A percentile compares a stretch with the other conserved stretches of the same genome.
phyloP scores from a whole-genome alignment of 2,797 vertebrate species.

The Thaleichthys pacificus region DNA sequence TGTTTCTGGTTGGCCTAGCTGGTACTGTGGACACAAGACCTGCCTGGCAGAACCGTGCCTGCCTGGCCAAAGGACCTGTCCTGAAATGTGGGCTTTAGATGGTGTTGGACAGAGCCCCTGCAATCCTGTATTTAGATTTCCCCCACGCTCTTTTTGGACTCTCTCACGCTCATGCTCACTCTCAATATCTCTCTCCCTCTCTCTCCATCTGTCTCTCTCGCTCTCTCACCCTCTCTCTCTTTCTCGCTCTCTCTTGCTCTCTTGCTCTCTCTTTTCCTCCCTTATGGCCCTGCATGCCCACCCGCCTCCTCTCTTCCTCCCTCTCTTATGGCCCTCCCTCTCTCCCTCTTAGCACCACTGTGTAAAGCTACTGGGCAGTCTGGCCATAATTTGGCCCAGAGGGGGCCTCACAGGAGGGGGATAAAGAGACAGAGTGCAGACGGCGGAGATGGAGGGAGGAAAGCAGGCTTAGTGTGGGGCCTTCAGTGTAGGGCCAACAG shows the following conservation, averaged over 20 bases:
- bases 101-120: neutral
- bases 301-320: neutral
- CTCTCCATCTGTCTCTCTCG: neutral
- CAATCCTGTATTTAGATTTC: neutral
- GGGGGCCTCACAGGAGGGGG: constrained; percentile 65
- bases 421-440: constrained; percentile 46
- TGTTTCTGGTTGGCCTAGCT: neutral
- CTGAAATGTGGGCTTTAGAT: neutral
- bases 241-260: neutral
- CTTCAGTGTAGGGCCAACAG: constrained; percentile 63
- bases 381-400: constrained; percentile 68
- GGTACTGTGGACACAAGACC: neutral
- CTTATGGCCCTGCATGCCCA: neutral
- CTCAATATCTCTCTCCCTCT: too few relatives aligned
- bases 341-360: constrained; percentile 8
- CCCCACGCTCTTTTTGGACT: neutral
- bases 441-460: constrained; percentile 60
- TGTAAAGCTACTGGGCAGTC: constrained; percentile 68
- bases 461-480: constrained; percentile 71
- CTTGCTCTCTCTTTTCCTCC: neutral
- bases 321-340: neutral
- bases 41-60: neutral
- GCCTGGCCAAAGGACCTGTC: too few relatives aligned
- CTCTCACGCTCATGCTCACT: neutral
- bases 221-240: neutral